Conservation (phyloP, 2,113 vertebrate genomes). For the Oreamnos americanus region DNA sequence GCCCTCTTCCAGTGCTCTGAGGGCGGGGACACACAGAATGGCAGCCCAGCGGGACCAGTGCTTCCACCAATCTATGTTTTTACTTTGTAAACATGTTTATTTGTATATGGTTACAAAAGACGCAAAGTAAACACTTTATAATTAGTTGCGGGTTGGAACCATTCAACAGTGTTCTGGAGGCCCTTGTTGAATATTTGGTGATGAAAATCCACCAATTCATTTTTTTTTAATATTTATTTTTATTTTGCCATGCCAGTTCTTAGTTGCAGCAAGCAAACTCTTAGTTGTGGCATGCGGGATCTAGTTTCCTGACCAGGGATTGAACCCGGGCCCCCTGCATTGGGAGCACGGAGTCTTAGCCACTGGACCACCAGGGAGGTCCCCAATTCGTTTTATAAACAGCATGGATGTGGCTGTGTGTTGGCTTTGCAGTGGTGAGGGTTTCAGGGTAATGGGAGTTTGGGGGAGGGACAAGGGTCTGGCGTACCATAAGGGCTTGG, state of each 20-base stretch:
- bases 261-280: neutral
- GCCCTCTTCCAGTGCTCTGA: neutral
- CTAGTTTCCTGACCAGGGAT: neutral
- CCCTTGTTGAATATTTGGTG: neutral
- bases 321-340: neutral
- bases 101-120: neutral
- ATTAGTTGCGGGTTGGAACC: neutral
- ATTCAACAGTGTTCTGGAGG: neutral
- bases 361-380: neutral
- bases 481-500: neutral
- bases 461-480: fast-evolving
- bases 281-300: neutral
- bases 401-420: fast-evolving
- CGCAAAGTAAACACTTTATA: neutral
- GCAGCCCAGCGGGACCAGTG: fast-evolving
- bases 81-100: conserved; percentile 10
- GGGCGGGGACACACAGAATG: fast-evolving
- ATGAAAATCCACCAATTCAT: neutral
- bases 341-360: neutral
- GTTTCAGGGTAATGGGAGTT: no score
- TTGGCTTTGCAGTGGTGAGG: no score
- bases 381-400: neutral
- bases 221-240: neutral
- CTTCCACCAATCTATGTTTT: neutral
- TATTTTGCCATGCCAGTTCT: neutral